Conservation (phyloP, 1,140 invertebrate genomes). For the Brachionus manjavacas region DNA sequence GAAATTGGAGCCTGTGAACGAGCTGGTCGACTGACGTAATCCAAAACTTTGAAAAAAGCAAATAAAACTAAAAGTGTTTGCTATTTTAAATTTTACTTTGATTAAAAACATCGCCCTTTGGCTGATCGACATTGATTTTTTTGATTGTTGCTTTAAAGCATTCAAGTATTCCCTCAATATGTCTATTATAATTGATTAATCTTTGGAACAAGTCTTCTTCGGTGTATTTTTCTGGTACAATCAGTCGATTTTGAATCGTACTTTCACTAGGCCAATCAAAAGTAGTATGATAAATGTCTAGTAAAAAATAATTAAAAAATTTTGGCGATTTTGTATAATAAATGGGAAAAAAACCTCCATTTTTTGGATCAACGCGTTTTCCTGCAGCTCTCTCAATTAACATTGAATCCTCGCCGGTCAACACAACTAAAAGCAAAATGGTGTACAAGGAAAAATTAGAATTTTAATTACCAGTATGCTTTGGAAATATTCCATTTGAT, state of each 20-base stretch:
- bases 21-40: conserved; percentile 43
- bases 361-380: conserved; percentile 55
- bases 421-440: conserved; percentile 48
- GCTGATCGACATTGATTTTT: conserved; percentile 57
- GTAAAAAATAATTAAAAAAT: conserved; percentile 6
- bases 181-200: conserved; percentile 49
- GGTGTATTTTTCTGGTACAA: conserved; percentile 48
- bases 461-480: conserved; percentile 51
- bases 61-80: background rate
- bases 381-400: conserved; percentile 56
- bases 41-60: background rate
- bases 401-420: conserved; percentile 55
- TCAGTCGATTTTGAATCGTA: conserved; percentile 50
- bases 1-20: conserved; percentile 54
- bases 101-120: conserved; percentile 56
- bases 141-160: conserved; percentile 50
- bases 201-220: conserved; percentile 52
- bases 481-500: conserved; percentile 52
- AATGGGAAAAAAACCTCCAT: conserved; percentile 48
- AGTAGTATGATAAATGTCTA: conserved; percentile 57
- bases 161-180: conserved; percentile 50
- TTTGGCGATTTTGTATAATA: too few species aligned
- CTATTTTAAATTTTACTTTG: conserved; percentile 48
- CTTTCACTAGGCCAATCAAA: conserved; percentile 53
- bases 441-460: background rate